phyloP scores from a whole-genome alignment of 2,797 vertebrate species.

The Capromys pilorides region DNA sequence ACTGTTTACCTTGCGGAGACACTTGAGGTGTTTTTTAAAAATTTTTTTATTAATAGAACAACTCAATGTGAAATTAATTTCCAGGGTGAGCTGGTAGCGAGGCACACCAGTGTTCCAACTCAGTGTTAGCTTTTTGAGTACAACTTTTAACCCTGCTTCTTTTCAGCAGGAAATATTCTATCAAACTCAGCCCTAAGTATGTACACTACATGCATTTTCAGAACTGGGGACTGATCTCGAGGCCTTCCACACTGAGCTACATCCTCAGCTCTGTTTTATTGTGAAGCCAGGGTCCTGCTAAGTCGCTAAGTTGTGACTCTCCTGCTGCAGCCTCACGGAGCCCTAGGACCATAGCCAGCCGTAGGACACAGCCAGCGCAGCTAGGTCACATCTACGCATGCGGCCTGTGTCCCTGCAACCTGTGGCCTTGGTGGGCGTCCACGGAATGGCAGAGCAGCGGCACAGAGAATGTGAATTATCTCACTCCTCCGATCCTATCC shows the following conservation, averaged over 20 bases:
- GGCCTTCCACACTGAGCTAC: background rate
- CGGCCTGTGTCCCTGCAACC: too few species aligned
- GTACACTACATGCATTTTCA: background rate
- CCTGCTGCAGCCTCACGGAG: background rate
- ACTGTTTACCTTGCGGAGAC: background rate
- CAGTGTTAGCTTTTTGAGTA: background rate
- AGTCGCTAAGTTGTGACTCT: background rate
- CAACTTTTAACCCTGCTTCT: constrained; percentile 38
- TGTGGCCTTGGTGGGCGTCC: background rate
- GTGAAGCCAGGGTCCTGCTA: background rate
- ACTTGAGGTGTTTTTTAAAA: background rate
- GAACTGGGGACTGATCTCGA: background rate
- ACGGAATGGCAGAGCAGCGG: background rate
- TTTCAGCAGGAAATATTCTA: background rate
- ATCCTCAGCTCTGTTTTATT: background rate
- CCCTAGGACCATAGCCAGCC: background rate
- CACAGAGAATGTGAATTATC: background rate
- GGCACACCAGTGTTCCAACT: background rate
- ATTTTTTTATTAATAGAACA: constrained; percentile 37
- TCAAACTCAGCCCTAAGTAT: background rate
- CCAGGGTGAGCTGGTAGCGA: background rate
- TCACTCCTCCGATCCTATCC: background rate
- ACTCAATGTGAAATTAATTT: constrained; percentile 53
- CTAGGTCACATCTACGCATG: too few species aligned
- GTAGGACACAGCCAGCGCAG: too few species aligned